phyloP scores from a whole-genome alignment of 35 echinoderm and acorn worm genomes.

The Apostichopus parvimensis region DNA sequence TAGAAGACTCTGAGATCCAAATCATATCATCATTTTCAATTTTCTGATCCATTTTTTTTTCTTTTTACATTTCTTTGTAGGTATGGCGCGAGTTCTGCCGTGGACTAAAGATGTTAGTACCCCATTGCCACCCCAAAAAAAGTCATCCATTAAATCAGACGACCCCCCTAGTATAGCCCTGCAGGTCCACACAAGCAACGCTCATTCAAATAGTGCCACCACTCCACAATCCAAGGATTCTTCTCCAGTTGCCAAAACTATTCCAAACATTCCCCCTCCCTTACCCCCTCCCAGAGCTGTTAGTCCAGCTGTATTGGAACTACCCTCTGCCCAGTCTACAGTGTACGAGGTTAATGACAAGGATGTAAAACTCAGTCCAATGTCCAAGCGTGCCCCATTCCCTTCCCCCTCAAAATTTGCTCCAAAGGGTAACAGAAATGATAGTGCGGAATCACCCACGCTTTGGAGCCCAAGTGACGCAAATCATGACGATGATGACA shows the following conservation, averaged over 20 bases:
- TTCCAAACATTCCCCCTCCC: slow-evolving; percentile 68
- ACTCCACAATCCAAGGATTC: background rate
- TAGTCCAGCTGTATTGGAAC: slow-evolving; percentile 16
- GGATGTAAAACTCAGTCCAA: slow-evolving; percentile 24
- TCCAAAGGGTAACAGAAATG: background rate
- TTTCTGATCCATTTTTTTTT: too few species aligned
- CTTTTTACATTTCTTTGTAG: background rate
- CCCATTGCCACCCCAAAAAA: background rate
- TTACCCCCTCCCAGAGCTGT: slow-evolving; percentile 60
- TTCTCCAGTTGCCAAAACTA: background rate
- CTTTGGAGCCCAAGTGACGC: background rate
- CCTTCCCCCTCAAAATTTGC: background rate
- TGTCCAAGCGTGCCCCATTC: slow-evolving; percentile 17
- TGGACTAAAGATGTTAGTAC: background rate
- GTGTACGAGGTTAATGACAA: background rate
- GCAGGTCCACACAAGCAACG: background rate
- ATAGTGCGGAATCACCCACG: background rate
- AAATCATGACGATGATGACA: background rate
- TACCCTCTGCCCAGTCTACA: background rate
- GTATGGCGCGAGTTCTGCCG: slow-evolving; percentile 19
- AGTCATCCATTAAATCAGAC: background rate
- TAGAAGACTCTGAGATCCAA: too few species aligned
- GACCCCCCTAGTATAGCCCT: background rate
- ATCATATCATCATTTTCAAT: too few species aligned
- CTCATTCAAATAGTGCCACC: slow-evolving; percentile 24